phyloP scores from a whole-genome alignment of 2,797 vertebrate species.

The Cryptoblepharus egeriae region DNA sequence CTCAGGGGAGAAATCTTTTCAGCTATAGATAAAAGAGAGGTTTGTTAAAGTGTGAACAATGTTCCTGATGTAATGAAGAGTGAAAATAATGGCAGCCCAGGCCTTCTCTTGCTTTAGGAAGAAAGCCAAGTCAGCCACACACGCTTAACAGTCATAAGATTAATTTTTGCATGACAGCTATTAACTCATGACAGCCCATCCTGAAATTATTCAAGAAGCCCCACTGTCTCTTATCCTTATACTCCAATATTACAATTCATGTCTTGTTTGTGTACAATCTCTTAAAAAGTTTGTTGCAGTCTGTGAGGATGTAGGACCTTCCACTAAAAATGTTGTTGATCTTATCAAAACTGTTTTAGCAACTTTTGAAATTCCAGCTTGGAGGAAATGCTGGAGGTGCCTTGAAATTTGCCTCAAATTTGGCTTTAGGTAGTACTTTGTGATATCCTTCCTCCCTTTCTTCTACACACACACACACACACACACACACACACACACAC shows the following conservation, averaged over 20 bases:
- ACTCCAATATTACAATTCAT: not conserved
- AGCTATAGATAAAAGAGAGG: constrained; percentile 19
- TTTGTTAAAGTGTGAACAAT: constrained; percentile 31
- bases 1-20: constrained; percentile 16
- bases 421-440: not conserved
- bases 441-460: not conserved
- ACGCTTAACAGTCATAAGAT: not conserved
- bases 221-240: not conserved
- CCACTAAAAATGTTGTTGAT: no score
- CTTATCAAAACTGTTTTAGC: not conserved
- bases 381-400: not conserved
- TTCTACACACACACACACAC: no score
- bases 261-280: not conserved
- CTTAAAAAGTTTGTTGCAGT: not conserved
- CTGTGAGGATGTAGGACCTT: no score
- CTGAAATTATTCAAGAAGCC: not conserved
- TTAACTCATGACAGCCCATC: not conserved
- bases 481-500: no score
- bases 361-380: not conserved
- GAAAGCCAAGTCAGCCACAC: not conserved
- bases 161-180: not conserved
- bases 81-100: not conserved
- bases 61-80: constrained; percentile 22
- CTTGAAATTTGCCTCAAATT: not conserved
- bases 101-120: constrained; percentile 10